Evolutionary conservation across 2,888 invertebrate genomes (phyloP).

Genomic region (Pammene aurita): DNA sequence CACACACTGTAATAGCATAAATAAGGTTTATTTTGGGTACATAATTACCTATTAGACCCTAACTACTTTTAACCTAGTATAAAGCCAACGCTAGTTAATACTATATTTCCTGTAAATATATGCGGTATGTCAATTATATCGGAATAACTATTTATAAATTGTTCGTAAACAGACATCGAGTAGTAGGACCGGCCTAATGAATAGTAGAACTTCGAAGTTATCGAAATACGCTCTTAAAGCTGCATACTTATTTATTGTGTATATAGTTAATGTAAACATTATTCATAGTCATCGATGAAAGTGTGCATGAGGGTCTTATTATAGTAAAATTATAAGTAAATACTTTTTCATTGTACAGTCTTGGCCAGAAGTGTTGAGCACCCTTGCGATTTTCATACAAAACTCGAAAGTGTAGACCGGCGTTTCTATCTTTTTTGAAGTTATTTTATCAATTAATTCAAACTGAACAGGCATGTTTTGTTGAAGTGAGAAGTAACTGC

Average conservation of each 20-base stretch:
- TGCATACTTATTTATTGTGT: conserved; percentile 36
- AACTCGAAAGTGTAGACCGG: too few species aligned
- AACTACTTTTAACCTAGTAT: not conserved
- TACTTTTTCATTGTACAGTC: not conserved
- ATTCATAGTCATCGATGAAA: conserved; percentile 7
- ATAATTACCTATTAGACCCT: too few species aligned
- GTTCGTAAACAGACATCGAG: conserved; percentile 67
- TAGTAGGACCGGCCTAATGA: conserved; percentile 81
- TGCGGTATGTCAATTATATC: conserved; percentile 33
- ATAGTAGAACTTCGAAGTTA: conserved; percentile 57
- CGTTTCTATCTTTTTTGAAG: too few species aligned
- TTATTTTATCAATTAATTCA: too few species aligned
- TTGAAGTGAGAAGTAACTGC: too few species aligned
- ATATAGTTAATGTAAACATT: conserved; percentile 23
- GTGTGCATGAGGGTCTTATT: not conserved
- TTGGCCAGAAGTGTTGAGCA: too few species aligned
- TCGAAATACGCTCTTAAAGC: conserved; percentile 48
- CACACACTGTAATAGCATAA: too few species aligned
- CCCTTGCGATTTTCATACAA: too few species aligned
- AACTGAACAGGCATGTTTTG: too few species aligned
- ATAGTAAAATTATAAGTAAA: not conserved
- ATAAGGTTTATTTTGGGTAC: too few species aligned
- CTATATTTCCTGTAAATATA: conserved; percentile 26
- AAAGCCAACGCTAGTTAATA: not conserved
- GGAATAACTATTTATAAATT: conserved; percentile 11